Percentiles rank a stretch among this genome's conserved stretches.
phyloP scores from a whole-genome alignment of 2,113 vertebrate genomes.

The Cyprinus carpio region DNA sequence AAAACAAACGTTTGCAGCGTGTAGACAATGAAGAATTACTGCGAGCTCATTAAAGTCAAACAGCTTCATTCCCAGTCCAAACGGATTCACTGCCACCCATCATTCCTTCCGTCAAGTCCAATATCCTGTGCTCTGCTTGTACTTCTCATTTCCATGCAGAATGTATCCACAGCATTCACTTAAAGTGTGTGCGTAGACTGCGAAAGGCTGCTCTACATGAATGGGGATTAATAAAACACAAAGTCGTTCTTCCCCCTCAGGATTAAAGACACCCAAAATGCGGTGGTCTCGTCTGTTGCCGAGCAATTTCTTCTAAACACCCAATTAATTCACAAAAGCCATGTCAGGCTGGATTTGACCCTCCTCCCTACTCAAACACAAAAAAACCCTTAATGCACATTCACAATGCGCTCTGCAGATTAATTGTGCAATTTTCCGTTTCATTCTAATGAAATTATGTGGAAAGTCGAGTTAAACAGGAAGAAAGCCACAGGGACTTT shows the following conservation, averaged over 20 bases:
- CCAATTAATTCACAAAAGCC: slow-evolving; percentile 51
- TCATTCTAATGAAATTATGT: slow-evolving; percentile 43
- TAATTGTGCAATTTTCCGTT: slow-evolving; percentile 42
- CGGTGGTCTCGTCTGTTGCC: neutral
- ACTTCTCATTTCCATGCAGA: slow-evolving; percentile 33
- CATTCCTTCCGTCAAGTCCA: neutral
- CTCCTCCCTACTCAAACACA: neutral
- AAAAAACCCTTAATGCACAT: slow-evolving; percentile 27
- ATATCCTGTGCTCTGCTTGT: slow-evolving; percentile 7
- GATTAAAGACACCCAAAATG: slow-evolving; percentile 44
- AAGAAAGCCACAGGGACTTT: neutral
- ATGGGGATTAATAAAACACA: slow-evolving; percentile 37
- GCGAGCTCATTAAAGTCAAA: neutral
- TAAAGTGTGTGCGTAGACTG: slow-evolving; percentile 26
- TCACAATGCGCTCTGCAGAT: slow-evolving; percentile 16
- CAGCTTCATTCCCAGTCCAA: neutral
- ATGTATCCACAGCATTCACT: too few species aligned
- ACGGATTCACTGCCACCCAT: slow-evolving; percentile 1
- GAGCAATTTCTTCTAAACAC: slow-evolving; percentile 43
- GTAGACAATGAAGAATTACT: neutral
- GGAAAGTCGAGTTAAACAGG: slow-evolving; percentile 13
- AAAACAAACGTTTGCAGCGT: neutral
- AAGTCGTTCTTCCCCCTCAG: slow-evolving; percentile 7
- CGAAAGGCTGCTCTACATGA: neutral
- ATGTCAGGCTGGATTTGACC: slow-evolving; percentile 34